A percentile compares a stretch with the other conserved stretches of the same genome.
Conservation (phyloP, 2,888 invertebrate species). For the Timema podura region DNA sequence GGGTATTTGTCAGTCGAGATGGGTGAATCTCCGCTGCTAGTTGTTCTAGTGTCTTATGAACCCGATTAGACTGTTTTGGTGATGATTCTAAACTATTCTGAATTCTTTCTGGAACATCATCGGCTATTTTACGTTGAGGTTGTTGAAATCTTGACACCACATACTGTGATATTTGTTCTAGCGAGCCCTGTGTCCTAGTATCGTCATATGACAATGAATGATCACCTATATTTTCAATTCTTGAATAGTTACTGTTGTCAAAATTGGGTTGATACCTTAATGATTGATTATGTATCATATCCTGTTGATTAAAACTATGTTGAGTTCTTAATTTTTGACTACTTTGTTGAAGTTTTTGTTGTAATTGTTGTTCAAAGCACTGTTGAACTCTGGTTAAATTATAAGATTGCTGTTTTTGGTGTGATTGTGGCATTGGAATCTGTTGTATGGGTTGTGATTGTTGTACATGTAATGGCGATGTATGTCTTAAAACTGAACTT, state of each 20-base stretch:
- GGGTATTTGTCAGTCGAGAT: not conserved
- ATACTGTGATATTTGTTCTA: no score
- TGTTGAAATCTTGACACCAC: not conserved
- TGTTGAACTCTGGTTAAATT: not conserved
- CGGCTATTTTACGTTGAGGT: not conserved
- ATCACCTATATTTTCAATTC: not conserved
- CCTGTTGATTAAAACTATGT: slow-evolving; percentile 8
- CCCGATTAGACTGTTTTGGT: not conserved
- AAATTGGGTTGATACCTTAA: slow-evolving; percentile 9
- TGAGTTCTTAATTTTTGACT: not conserved
- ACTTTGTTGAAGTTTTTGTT: slow-evolving; percentile 4
- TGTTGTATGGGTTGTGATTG: not conserved
- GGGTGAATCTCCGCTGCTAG: slow-evolving; percentile 8
- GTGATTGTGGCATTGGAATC: slow-evolving; percentile 2
- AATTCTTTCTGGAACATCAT: not conserved
- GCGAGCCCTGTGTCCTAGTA: no score
- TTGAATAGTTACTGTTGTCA: not conserved
- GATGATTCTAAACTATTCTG: not conserved
- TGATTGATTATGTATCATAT: not conserved
- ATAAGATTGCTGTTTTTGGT: not conserved
- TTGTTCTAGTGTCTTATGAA: slow-evolving; percentile 9
- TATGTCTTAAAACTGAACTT: not conserved
- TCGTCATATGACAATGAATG: no score
- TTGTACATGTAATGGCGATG: not conserved
- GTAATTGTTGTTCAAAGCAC: slow-evolving; percentile 3